Base-by-base conservation (phyloP, 2,113 vertebrate genomes). In the Dunckerocampus dactyliophorus region DNA sequence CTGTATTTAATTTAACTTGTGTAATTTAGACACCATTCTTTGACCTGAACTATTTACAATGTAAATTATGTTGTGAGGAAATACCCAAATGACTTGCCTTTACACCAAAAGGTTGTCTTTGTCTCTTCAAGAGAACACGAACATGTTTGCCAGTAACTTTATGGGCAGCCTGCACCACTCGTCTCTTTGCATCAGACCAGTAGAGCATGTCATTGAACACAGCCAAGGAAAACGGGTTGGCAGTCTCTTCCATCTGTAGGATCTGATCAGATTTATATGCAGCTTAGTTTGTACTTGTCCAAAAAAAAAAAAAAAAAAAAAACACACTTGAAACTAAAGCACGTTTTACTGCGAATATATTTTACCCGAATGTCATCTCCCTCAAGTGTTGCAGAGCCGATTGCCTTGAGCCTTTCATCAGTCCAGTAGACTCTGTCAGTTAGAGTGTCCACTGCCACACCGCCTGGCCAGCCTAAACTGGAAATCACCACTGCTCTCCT, bases 401-500 rank as follows among this genome's bases (percentile, higher is more conserved):
- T 81, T 0, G 85, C 91, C 34, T 81, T 86, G 63, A 96, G 85
- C 62, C 93, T 92, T 47, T 93, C 93, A 75, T 98, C 95, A 0
- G 93, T 88, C 95, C 95, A 98, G 86, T 93, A 97, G 78, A 98
- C 88, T 63, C 89, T 90, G 67, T 84, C 82, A 20, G 88, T 83
- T 20, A 93, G 49, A 0, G 80, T 46, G 75, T 97, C 95, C 0
- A 98, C 88, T n/a, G 93, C 84, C 61, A 98, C 80, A 19, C 92
- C 90, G 0, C 90, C 92, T 1, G 95, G 95, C 92, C 92, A 93
- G 58, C 92, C 93, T 51, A 97, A 86, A 11, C 91, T 90, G 16
- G 86, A 69, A 14, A 62, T 81, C 47, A 97, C 82, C 50, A 98
- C 74, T 3, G 86, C 76, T 0, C 46, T 89, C 63, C 86, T 81